These are phyloP conservation scores for Tachina fera DNA, from an alignment of 2,888 invertebrate genomes.

Conservation along the genomic window DNA sequence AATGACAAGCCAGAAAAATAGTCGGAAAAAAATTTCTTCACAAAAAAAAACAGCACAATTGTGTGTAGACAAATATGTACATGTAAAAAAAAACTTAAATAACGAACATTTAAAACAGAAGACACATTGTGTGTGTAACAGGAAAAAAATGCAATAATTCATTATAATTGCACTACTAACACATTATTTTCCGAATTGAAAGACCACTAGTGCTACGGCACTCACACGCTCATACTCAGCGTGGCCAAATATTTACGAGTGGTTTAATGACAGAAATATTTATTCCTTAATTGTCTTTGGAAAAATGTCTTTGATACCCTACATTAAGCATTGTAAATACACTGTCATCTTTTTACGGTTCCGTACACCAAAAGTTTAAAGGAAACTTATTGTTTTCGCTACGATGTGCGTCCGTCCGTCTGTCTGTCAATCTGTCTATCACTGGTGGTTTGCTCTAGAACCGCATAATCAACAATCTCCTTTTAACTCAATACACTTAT, in stretches of 20 bases:
- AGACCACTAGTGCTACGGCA: slow-evolving; percentile 8
- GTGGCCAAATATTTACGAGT: slow-evolving; percentile 4
- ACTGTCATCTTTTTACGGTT: not conserved
- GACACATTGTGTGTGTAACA: slow-evolving; percentile 31
- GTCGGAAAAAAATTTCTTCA: slow-evolving; percentile 32
- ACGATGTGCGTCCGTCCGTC: too few species aligned
- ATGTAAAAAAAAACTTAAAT: not conserved
- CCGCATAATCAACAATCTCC: too few species aligned
- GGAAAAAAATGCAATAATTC: slow-evolving; percentile 76
- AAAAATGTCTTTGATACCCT: not conserved
- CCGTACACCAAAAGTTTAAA: too few species aligned
- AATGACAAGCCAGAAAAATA: slow-evolving; percentile 44
- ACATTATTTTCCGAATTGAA: slow-evolving; percentile 58
- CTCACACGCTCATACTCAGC: not conserved
- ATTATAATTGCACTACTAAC: slow-evolving; percentile 79
- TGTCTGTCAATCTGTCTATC: too few species aligned
- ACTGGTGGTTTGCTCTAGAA: too few species aligned
- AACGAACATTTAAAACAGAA: slow-evolving; percentile 33
- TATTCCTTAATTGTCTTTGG: slow-evolving; percentile 7
- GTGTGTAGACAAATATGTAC: slow-evolving; percentile 51
- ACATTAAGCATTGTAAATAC: not conserved
- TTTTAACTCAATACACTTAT: too few species aligned
- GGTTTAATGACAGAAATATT: slow-evolving; percentile 22
- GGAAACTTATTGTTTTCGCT: not conserved
- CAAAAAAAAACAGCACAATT: slow-evolving; percentile 52